Evolutionary conservation across 2,888 invertebrate genomes (phyloP), one percentile per base, ranked within the genome.

Genomic region (Malthinus flaveolus): DNA sequence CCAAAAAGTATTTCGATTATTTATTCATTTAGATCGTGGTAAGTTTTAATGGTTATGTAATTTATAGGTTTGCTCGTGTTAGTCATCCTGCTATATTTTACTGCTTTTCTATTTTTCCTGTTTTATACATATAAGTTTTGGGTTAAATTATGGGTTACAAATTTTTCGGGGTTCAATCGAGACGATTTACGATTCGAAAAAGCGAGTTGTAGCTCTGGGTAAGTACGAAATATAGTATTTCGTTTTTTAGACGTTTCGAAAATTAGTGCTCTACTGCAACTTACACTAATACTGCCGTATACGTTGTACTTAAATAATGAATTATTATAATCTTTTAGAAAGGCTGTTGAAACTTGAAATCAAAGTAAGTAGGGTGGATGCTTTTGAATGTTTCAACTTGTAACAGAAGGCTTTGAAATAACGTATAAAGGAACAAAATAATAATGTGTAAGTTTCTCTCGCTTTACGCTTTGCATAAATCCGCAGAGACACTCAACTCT

Each of bases 91-190:
- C 53, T 52, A 42, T 37, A n/a, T n/a, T n/a, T n/a, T n/a, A n/a
- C n/a, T n/a, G 39, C 15, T 42, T n/a, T 15, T 15, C 13, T 42
- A 42, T 13, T 42, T 42, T 42, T 15, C 39, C 39, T 50, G 36
- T 51, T 59, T 59, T 50, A 31, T 39, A 32, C 46, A 54, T 46
- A 42, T 54, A 59, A 47, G 59, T 59, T 59, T 59, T 59, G 47
- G 54, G 54, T 44, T 59, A 59, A 59, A 58, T 58, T 58, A 52
- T 44, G 58, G 53, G 53, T 58, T 58, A 52, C 49, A 58, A 58
- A 59, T 55, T 54, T 59, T 59, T 59, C 36, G 45, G 59, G 59
- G 54, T 59, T 52, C 49, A 58, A 42, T 46, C 49, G 47, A 54
- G 47, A 47, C 59, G 59, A 59, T 59, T 59, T 59, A 59, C 50